A percentile compares a stretch with the other conserved stretches of the same genome.
These are phyloP conservation scores for Grus americana DNA, from an alignment of 2,113 vertebrate genomes.

Conservation along the genomic window DNA sequence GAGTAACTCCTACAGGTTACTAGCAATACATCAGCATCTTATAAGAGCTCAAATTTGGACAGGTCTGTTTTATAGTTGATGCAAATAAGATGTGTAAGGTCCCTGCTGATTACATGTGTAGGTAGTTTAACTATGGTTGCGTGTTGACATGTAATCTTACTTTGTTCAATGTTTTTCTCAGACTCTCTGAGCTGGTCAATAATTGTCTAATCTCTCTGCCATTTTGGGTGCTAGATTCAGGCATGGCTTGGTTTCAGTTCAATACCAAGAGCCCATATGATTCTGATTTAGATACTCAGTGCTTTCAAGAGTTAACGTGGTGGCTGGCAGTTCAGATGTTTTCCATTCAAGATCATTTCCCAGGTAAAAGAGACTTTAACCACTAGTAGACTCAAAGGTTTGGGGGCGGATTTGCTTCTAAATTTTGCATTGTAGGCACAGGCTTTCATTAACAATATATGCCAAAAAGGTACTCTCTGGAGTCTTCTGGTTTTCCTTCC, in stretches of 20 bases:
- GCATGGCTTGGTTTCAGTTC: background rate
- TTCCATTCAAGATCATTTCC: background rate
- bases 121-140: fast-evolving
- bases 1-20: background rate
- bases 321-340: background rate
- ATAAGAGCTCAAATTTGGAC: background rate
- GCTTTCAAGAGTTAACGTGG: background rate
- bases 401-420: background rate
- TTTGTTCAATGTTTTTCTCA: background rate
- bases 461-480: background rate
- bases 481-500: background rate
- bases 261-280: background rate
- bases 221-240: background rate
- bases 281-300: background rate
- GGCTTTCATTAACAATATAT: background rate
- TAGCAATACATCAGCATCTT: background rate
- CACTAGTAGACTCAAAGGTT: background rate
- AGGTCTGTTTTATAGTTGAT: background rate
- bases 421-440: background rate
- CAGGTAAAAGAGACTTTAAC: background rate
- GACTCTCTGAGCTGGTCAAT: background rate
- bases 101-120: background rate
- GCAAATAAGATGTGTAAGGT: background rate
- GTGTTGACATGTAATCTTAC: background rate
- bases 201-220: background rate